phyloP scores from a whole-genome alignment of 92 coral and sea anemone species.

The Diadumene lineata region DNA sequence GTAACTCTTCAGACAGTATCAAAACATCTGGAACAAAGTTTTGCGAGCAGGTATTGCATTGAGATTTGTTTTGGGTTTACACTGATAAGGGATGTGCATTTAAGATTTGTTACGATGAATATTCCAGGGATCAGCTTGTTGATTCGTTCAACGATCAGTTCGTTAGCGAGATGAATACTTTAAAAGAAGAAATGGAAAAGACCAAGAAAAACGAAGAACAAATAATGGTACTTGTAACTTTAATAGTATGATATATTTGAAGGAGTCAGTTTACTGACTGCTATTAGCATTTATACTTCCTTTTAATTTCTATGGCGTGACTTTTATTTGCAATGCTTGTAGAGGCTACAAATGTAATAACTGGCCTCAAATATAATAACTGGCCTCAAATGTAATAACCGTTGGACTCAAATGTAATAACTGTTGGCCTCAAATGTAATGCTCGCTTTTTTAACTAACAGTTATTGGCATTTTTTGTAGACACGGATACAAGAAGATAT shows the following conservation, averaged over 20 bases:
- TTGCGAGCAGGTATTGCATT: constrained; percentile 8
- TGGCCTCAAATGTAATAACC: too few species aligned
- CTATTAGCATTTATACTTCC: too few species aligned
- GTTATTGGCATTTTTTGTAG: neutral
- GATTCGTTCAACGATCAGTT: constrained; percentile 31
- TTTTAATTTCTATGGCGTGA: too few species aligned
- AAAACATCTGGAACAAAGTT: constrained; percentile 12
- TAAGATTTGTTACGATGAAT: too few species aligned
- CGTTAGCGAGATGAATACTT: constrained; percentile 7
- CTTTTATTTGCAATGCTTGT: too few species aligned
- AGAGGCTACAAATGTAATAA: too few species aligned
- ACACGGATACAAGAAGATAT: constrained; percentile 22
- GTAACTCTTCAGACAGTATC: constrained; percentile 25
- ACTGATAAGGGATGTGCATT: too few species aligned
- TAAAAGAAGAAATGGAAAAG: constrained; percentile 27
- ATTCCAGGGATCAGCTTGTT: constrained; percentile 26
- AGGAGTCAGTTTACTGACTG: neutral
- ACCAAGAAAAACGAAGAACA: constrained; percentile 30
- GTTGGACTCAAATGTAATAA: too few species aligned
- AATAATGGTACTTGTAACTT: constrained; percentile 22
- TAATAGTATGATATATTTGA: neutral
- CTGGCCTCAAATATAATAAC: too few species aligned
- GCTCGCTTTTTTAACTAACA: too few species aligned
- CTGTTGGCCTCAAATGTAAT: too few species aligned
- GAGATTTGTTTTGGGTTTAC: too few species aligned